Evolutionary conservation across 64 coral and sea anemone genomes (phyloP), one percentile per base, ranked within the genome.

Genomic region (Astreopora myriophthalma): DNA sequence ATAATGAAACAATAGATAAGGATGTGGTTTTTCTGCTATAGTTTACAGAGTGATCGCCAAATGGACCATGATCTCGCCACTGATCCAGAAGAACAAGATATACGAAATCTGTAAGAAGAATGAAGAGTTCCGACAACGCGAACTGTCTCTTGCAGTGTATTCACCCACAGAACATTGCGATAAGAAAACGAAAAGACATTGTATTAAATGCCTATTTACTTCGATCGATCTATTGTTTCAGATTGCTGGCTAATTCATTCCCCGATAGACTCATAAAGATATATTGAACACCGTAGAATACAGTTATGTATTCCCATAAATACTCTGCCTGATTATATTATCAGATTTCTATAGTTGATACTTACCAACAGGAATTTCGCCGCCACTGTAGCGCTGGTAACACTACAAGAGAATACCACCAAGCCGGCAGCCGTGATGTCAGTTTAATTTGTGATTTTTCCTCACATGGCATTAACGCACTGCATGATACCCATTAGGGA

Each of bases 401-500:
- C 42, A 51, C n/a, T 30, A 19, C 44, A 30, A 44, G 75, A 78
- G 38, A n/a, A 78, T 31, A 13, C 46, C 12, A 24, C 40, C 25
- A 17, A 51, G 40, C 42, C 75, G 52, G 11, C 42, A 46, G 20
- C 55, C 30, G 25, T 38, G 79, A 26, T 83, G 27, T 33, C 57
- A 34, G 7, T 83, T 8, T 83, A 65, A 83, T 83, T 83, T 38
- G 32, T 33, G 31, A 3, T 38, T 83, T 83, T 48, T 12, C 19
- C 31, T 24, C 11, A 0, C 33, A 34, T 12, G 30, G 33, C 32
- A 64, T 64, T 30, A 34, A 64, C 8, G 30, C 79, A 20, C 79
- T 14, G 79, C 79, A 34, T 28, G 79, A 64, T 83, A 55, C 79
- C 79, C 38, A 83, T 83, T 83, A 48, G 35, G 48, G 17, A 65